phyloP scores from a whole-genome alignment of 2,888 invertebrate genomes.

The Ophonus ardosiacus region DNA sequence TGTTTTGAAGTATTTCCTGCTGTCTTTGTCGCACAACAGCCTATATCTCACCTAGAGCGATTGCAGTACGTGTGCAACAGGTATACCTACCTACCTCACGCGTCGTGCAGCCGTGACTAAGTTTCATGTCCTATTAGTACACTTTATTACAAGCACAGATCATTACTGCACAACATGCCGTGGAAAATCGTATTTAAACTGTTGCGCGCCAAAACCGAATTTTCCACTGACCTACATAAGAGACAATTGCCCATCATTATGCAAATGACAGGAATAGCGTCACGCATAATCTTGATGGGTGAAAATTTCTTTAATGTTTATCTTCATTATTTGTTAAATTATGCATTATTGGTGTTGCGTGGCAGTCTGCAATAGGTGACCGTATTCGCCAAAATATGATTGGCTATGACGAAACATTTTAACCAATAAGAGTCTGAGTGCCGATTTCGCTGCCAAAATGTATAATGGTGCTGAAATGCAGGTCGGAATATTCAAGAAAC shows the following conservation, averaged over 20 bases:
- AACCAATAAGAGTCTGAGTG: no score
- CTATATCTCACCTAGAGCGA: not conserved
- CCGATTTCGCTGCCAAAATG: no score
- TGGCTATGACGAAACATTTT: no score
- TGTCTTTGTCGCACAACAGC: not conserved
- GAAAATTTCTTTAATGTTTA: not conserved
- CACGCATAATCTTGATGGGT: conserved; percentile 2
- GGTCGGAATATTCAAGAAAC: no score
- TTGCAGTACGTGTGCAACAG: conserved; percentile 31
- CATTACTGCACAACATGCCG: conserved; percentile 4
- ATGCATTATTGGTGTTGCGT: no score
- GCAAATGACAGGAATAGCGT: conserved; percentile 3
- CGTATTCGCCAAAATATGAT: no score
- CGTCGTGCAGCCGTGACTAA: conserved; percentile 32
- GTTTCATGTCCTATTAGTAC: conserved; percentile 42
- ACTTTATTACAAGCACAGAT: conserved; percentile 45
- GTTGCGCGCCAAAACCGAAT: conserved; percentile 33
- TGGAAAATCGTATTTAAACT: conserved; percentile 19
- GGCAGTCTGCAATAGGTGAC: no score
- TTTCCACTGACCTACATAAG: conserved; percentile 30
- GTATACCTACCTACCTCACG: not conserved
- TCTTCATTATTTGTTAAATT: no score
- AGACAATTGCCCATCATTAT: conserved; percentile 20
- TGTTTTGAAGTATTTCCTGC: not conserved
- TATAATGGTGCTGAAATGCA: no score